Base-by-base conservation (phyloP, 2,113 vertebrate genomes). In the Dasyurus viverrinus region DNA sequence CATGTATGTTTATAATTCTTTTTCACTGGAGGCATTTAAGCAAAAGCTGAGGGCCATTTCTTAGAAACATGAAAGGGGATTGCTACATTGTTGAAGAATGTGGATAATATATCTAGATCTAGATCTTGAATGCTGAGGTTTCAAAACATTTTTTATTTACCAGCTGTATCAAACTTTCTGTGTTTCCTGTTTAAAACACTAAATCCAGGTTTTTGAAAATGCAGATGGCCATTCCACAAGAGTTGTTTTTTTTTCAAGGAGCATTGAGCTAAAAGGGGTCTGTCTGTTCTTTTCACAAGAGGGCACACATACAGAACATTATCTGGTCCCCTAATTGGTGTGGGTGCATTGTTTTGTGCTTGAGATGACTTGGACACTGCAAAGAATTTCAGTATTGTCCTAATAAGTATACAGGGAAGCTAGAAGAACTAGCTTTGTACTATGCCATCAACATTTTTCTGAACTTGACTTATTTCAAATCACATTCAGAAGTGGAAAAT, bases 161-260 rank as follows among this genome's bases (percentile, higher is more conserved):
- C 22, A 50, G 1, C 50, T 95, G 22, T 91, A 54, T 30, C 30
- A 14, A 1, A 46, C 47, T 94, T 90, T 91, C 54, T 91, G 91
- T 89, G 46, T 25, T 54, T 50, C 23, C 89, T 91, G 24, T 3
- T n/a, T 53, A 54, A n/a, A 91, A 94, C 36, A 53, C 54, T 36
- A 54, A 27, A 91, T 2, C 24, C 84, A 89, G 54, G 91, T 47
- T 57, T 92, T 47, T 54, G 5, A 3, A 91, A 54, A 52, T 89
- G 42, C 22, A 54, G 14, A 55, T 91, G 48, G 3, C 76, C 54
- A 68, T 84, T 89, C 24, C 54, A 48, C 50, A 89, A 11, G 9
- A 48, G 57, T n/a, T 30, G 89, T 60, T n/a, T 36, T 55, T 36
- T 55, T 90, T 95, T 22, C 27, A 36, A 89, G 89, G n/a, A 96